Conservation (phyloP, 2,888 invertebrate genomes). For the Coelogynopora nodosa region DNA sequence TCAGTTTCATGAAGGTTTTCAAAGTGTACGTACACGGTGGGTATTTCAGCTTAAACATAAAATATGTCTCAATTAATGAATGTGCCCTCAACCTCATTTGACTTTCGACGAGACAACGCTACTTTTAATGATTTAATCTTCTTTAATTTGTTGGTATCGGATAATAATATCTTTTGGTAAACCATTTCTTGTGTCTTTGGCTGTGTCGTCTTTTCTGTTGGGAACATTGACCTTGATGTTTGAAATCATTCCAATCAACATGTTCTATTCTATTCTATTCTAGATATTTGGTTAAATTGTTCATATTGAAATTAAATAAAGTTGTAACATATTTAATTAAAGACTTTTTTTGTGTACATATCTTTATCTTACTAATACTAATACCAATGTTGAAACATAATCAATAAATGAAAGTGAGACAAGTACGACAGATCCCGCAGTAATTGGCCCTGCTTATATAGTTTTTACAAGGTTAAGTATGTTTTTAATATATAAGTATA, state of each 20-base stretch:
- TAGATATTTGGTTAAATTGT: too few species aligned
- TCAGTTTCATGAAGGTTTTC: not conserved
- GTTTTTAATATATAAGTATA: too few species aligned
- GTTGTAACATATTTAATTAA: too few species aligned
- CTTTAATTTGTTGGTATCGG: not conserved
- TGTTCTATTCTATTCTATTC: not conserved
- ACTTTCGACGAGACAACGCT: not conserved
- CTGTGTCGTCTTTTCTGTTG: not conserved
- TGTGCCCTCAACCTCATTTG: not conserved
- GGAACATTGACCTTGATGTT: not conserved
- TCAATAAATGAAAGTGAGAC: too few species aligned
- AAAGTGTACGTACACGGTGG: not conserved
- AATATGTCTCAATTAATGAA: too few species aligned
- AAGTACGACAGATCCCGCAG: not conserved
- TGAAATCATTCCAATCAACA: not conserved
- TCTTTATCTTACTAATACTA: too few species aligned
- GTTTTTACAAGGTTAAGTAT: too few species aligned
- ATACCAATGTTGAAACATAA: too few species aligned
- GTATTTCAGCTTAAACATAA: constrained; percentile 2
- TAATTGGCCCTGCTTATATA: too few species aligned
- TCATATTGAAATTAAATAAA: too few species aligned
- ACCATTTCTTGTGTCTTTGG: not conserved
- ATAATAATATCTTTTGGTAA: not conserved
- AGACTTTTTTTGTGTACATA: too few species aligned
- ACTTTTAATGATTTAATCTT: not conserved